phyloP scores from a whole-genome alignment of 2,888 invertebrate genomes.

The Baccha elongata region DNA sequence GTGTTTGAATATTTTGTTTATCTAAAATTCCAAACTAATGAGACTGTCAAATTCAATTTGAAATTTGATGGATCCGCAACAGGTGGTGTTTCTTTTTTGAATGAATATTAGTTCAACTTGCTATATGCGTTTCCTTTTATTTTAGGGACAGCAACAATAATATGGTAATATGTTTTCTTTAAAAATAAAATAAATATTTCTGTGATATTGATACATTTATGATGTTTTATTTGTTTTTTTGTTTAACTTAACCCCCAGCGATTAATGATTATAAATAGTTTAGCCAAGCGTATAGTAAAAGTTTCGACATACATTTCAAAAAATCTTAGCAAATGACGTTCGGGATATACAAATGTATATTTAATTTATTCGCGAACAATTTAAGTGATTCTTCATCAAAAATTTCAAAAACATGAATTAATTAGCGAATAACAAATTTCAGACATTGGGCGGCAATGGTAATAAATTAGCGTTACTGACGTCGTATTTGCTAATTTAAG shows the following conservation, averaged over 20 bases:
- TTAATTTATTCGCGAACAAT: constrained; percentile 27
- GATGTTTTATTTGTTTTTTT: background rate
- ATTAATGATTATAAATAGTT: constrained; percentile 49
- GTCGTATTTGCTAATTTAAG: constrained; percentile 27
- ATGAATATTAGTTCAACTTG: too few species aligned
- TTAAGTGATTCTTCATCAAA: constrained; percentile 22
- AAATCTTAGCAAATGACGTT: constrained; percentile 26
- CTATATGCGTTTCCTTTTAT: too few species aligned
- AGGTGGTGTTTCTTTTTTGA: background rate
- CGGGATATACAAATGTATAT: constrained; percentile 47
- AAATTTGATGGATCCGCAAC: constrained; percentile 2
- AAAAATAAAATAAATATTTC: constrained; percentile 5
- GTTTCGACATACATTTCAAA: constrained; percentile 44
- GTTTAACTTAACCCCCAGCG: constrained; percentile 5
- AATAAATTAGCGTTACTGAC: constrained; percentile 65
- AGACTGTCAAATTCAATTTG: constrained; percentile 1
- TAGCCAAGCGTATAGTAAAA: constrained; percentile 18
- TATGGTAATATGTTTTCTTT: background rate
- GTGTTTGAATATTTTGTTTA: too few species aligned
- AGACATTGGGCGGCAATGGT: constrained; percentile 30
- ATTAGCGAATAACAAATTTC: constrained; percentile 37
- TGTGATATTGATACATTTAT: background rate
- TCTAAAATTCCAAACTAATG: too few species aligned
- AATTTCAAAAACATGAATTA: constrained; percentile 24
- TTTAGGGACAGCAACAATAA: too few species aligned